Conservation (phyloP, 2,888 invertebrate genomes). For the Spialia ferax region DNA sequence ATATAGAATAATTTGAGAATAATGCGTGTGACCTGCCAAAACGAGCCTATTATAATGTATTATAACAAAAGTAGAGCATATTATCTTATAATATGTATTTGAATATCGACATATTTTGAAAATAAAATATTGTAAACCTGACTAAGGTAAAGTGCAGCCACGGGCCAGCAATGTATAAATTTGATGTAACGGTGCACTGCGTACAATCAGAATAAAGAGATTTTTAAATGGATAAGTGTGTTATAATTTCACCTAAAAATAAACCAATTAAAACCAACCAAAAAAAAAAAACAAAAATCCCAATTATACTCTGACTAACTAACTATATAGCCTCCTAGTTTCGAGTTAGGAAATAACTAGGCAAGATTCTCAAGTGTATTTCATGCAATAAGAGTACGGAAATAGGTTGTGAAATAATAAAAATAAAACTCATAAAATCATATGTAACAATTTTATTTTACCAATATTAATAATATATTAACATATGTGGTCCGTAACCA, state of each 20-base stretch:
- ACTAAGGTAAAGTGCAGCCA: slow-evolving; percentile 20
- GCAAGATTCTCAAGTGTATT: too few species aligned
- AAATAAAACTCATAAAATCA: slow-evolving; percentile 64
- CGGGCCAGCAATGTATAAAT: slow-evolving; percentile 22
- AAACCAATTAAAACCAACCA: too few species aligned
- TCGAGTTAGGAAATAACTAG: too few species aligned
- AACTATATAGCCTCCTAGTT: too few species aligned
- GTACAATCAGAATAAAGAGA: slow-evolving; percentile 76
- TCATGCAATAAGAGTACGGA: neutral
- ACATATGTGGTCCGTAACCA: slow-evolving; percentile 85
- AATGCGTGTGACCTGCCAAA: too few species aligned
- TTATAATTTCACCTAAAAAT: neutral
- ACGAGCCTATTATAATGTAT: too few species aligned
- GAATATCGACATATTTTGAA: neutral
- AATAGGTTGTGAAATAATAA: neutral
- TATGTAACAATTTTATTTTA: slow-evolving; percentile 87
- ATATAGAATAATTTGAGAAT: too few species aligned
- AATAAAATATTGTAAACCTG: slow-evolving; percentile 22
- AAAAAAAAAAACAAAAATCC: too few species aligned
- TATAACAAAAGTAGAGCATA: too few species aligned
- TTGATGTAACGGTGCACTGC: slow-evolving; percentile 65
- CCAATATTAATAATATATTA: slow-evolving; percentile 87
- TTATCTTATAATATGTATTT: too few species aligned
- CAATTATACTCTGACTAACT: too few species aligned
- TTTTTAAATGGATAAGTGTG: slow-evolving; percentile 60